phyloP scores from a whole-genome alignment of 1,140 invertebrate genomes.

The Eciton burchellii region DNA sequence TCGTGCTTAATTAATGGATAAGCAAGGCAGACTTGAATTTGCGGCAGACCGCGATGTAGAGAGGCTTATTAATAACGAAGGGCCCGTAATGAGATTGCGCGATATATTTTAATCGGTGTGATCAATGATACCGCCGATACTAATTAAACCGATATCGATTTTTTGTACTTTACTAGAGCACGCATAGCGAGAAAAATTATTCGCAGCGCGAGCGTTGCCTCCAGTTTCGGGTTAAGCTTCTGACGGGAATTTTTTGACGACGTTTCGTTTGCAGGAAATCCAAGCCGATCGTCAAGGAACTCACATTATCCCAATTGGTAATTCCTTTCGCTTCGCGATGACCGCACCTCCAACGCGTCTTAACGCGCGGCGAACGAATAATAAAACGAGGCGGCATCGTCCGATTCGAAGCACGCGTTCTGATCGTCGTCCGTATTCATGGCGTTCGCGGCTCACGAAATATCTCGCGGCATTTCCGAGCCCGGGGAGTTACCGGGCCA shows the following conservation, averaged over 20 bases:
- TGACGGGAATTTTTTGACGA: neutral
- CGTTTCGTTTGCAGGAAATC: neutral
- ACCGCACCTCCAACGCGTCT: constrained; percentile 12
- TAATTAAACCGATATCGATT: constrained; percentile 11
- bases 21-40: neutral
- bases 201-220: too few species aligned
- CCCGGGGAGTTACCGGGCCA: constrained; percentile 34
- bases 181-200: too few species aligned
- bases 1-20: constrained; percentile 41
- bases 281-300: neutral
- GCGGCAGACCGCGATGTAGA: neutral
- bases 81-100: neutral
- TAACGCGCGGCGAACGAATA: constrained; percentile 30
- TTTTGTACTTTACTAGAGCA: neutral
- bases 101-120: neutral
- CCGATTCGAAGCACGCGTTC: constrained; percentile 47
- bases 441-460: constrained; percentile 28
- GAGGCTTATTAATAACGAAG: constrained; percentile 51
- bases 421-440: constrained; percentile 53
- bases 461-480: constrained; percentile 45
- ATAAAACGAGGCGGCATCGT: constrained; percentile 46
- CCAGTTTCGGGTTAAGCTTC: neutral
- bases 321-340: neutral
- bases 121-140: constrained; percentile 12
- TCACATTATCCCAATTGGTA: neutral